Base-by-base conservation (phyloP, 2,888 invertebrate genomes). In the Drosophila dives region DNA sequence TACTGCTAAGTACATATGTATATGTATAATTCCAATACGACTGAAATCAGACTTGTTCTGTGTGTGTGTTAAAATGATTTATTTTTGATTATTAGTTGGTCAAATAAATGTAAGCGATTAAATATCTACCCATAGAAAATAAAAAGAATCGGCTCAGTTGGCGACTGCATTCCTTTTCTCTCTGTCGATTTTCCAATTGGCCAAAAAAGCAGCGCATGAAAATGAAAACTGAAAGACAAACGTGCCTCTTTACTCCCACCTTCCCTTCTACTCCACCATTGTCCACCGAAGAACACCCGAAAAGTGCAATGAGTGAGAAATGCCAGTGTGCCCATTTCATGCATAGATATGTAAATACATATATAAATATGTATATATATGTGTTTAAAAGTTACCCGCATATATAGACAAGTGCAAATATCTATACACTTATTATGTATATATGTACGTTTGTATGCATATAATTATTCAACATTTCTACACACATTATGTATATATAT, bases 231-330 rank as follows among this genome's bases (percentile, higher is more conserved):
- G 36, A 51, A 64, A 69, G 42, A 63, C 61, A 64, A 45, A 58
- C 60, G 75, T 59, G 50, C 49, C 60, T 54, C 59, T 34, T 54
- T 48, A 17, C 54, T 42, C 70, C 38, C 11, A 8, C 10, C 45
- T 36, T 49, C 7, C 23, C 17, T 49, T 49, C 17, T 17, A 17
- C 26, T 11, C 33, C 3, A 10, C 34, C 29, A 29, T 26, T 34
- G 32, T 23, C 7, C 8, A 45, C 45, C 45, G 4, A 23, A 45
- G 45, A 45, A 23, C 45, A 23, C 45, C 33, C 64, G 69, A 80
- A 80, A 81, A 81, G 73, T 77, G 79, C 79, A 79, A 64, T 66
- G 72, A 77, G 77, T 79, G 72, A 79, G 70, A 72, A 81, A 79
- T 72, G 72, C 72, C 77, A 77, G 64, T 77, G 81, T 81, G 66